A percentile compares a stretch with the other conserved stretches of the same genome.
Conservation (phyloP, 1,140 invertebrate genomes). For the Bombus difficillimus region DNA sequence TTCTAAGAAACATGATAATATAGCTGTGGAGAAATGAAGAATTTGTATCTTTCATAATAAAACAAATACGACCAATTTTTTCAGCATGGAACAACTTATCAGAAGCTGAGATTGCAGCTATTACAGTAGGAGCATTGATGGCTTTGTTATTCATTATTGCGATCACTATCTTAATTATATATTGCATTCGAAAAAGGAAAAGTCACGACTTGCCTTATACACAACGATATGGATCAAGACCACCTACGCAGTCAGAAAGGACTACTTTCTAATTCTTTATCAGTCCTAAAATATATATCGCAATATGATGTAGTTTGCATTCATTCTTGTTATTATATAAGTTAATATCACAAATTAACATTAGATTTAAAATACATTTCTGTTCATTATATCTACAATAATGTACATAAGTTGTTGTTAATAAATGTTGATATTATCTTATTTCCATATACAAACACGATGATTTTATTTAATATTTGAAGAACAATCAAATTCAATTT, state of each 20-base stretch:
- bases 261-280: slow-evolving; percentile 69
- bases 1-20: background rate
- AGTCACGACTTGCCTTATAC: slow-evolving; percentile 79
- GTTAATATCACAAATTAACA: background rate
- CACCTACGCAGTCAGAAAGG: slow-evolving; percentile 74
- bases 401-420: slow-evolving; percentile 13
- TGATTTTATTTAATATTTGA: background rate
- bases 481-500: background rate
- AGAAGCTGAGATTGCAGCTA: slow-evolving; percentile 80
- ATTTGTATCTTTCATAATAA: background rate
- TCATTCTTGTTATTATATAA: background rate
- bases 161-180: slow-evolving; percentile 73
- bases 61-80: slow-evolving; percentile 47
- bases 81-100: slow-evolving; percentile 77
- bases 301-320: background rate
- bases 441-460: background rate
- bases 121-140: slow-evolving; percentile 78
- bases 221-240: slow-evolving; percentile 78
- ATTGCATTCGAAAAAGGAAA: slow-evolving; percentile 73
- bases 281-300: background rate
- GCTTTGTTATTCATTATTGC: slow-evolving; percentile 77
- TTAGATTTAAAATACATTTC: background rate
- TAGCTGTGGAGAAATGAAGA: background rate
- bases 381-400: slow-evolving; percentile 11
- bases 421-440: slow-evolving; percentile 6